phyloP scores from a whole-genome alignment of 2,113 vertebrate genomes.

The Aphyosemion australe region DNA sequence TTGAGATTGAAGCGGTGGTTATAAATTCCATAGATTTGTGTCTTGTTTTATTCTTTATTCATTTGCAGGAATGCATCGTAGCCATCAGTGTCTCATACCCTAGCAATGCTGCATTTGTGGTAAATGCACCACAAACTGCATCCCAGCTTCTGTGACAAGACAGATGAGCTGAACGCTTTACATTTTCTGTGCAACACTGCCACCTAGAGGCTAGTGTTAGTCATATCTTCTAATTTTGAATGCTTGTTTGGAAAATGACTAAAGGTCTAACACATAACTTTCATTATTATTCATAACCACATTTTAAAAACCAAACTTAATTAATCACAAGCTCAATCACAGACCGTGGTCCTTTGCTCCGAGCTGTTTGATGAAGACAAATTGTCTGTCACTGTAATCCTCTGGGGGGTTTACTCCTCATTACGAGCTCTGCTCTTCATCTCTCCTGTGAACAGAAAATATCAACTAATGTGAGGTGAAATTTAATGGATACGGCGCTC shows the following conservation, averaged over 20 bases:
- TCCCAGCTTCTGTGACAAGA: constrained; percentile 2
- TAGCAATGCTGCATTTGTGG: not conserved
- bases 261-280: not conserved
- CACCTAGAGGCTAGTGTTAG: constrained; percentile 58
- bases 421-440: constrained; percentile 4
- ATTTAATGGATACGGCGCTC: constrained; percentile 16
- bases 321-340: constrained; percentile 18
- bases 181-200: constrained; percentile 39
- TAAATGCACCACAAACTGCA: constrained; percentile 8
- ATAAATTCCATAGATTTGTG: not conserved
- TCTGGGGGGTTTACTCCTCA: constrained; percentile 6
- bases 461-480: constrained; percentile 6
- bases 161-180: constrained; percentile 3
- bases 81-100: not conserved
- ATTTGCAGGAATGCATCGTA: not conserved
- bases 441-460: constrained; percentile 8
- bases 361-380: constrained; percentile 41
- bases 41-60: not conserved
- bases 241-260: not conserved
- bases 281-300: not conserved
- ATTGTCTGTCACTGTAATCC: constrained; percentile 27
- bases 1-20: constrained; percentile 8
- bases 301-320: not conserved
- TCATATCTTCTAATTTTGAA: constrained; percentile 17
- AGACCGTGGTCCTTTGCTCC: not conserved